Base-by-base conservation (phyloP, 2,888 invertebrate species). In the Cheilosia vernalis region DNA sequence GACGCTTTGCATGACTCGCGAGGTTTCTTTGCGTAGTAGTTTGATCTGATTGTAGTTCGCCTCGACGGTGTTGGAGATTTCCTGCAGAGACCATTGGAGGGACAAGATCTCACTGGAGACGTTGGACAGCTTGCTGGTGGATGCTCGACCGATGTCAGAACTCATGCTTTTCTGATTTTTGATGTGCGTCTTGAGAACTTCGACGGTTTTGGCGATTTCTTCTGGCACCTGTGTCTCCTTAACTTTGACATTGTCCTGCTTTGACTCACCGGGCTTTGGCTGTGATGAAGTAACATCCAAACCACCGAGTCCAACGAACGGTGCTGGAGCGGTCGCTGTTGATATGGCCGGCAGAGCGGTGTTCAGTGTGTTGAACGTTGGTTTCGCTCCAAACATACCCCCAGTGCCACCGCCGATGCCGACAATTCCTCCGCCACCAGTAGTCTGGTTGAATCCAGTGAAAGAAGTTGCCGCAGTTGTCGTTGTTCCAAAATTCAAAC, bases 141-240 rank as follows among this genome's bases (percentile, higher is more conserved):
- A 94, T 0, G 94, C 95, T 70, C 96, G 93, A 88, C 97, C 95
- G 56, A 98, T 95, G 89, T 97, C 97, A 0, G 97, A 97, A 82
- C 96, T 95, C 42, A 96, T 93, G 0, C 94, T 93, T 91, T 98
- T 98, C 90, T 98, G 97, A 77, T 96, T 95, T 92, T 97, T 97
- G 0, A 98, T 96, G 91, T 96, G 95, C 76, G 94, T 94, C 93
- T 97, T 97, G 89, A 98, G 96, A 2, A 94, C 93, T 77, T 97
- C 96, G 30, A 98, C 96, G 0, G 95, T 95, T 87, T 95, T 95
- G 27, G 94, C 93, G 64, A 98, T 94, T 92, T 96, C 96, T 88
- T 95, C 95, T 0, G 97, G 97, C 76, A 98, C 90, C 87, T 91
- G 91, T 0, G 90, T 91, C 66, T 92, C 92, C 87, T 92, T 92